Conservation (phyloP, 2,113 vertebrate species). For the Emydura subglobosa region DNA sequence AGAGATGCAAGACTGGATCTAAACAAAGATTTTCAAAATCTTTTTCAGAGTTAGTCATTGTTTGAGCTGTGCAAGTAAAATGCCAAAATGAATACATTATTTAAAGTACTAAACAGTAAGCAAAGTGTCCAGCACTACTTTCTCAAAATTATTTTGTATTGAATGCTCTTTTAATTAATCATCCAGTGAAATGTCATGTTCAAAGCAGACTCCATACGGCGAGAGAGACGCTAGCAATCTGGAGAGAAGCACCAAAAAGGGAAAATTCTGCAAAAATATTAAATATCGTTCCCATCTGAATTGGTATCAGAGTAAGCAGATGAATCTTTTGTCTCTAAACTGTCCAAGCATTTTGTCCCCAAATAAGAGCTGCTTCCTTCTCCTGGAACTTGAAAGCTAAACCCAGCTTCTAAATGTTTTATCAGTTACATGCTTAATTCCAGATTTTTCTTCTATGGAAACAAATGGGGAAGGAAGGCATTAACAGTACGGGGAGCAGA, state of each 20-base stretch:
- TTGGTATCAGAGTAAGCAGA: neutral
- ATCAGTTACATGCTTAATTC: neutral
- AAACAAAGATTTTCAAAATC: neutral
- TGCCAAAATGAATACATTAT: neutral
- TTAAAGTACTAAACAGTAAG: neutral
- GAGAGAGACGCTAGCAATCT: neutral
- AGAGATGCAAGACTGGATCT: accelerated
- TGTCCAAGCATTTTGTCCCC: neutral
- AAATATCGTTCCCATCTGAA: neutral
- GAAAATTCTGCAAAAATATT: neutral
- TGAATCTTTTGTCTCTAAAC: neutral
- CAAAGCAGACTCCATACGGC: neutral
- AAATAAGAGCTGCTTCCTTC: neutral
- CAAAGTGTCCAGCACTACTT: neutral
- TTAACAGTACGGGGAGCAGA: neutral
- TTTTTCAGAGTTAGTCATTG: neutral
- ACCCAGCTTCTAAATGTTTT: neutral
- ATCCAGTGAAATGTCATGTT: neutral
- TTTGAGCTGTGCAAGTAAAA: neutral
- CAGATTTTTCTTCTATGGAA: neutral
- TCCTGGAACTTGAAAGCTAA: neutral
- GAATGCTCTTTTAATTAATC: neutral
- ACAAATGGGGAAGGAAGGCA: neutral
- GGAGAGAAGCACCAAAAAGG: neutral
- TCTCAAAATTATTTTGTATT: neutral